These are phyloP conservation scores for Morpho helenor DNA, from an alignment of 2,888 invertebrate species.

Conservation along the genomic window DNA sequence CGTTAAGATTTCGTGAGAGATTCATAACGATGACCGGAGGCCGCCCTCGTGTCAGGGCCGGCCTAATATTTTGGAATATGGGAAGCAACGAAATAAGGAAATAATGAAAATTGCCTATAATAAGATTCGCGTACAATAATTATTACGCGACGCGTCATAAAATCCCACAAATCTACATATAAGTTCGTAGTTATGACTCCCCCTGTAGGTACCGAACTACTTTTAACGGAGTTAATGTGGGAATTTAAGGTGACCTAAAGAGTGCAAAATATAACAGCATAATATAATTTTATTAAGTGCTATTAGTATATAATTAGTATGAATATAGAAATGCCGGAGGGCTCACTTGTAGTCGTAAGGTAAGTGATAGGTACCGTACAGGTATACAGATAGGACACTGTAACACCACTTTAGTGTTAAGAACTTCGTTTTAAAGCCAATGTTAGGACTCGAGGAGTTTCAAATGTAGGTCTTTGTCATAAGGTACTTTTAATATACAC, in stretches of 20 bases:
- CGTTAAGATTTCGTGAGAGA: slow-evolving; percentile 41
- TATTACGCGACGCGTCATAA: slow-evolving; percentile 19
- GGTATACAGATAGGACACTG: slow-evolving; percentile 42
- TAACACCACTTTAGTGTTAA: slow-evolving; percentile 57
- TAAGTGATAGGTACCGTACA: slow-evolving; percentile 38
- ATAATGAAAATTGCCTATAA: not conserved
- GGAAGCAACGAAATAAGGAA: slow-evolving; percentile 13
- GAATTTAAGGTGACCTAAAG: slow-evolving; percentile 28
- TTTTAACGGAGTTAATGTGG: slow-evolving; percentile 57
- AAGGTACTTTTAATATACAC: slow-evolving; percentile 36
- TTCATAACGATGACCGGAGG: slow-evolving; percentile 33
- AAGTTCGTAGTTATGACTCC: slow-evolving; percentile 51
- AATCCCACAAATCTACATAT: slow-evolving; percentile 47
- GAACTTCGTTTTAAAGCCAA: slow-evolving; percentile 18
- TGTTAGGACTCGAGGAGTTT: slow-evolving; percentile 45
- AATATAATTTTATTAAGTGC: slow-evolving; percentile 66
- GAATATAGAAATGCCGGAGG: slow-evolving; percentile 49
- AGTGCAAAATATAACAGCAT: slow-evolving; percentile 63
- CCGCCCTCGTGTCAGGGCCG: slow-evolving; percentile 13
- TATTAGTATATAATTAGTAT: slow-evolving; percentile 57
- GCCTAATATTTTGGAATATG: slow-evolving; percentile 4
- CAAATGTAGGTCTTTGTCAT: slow-evolving; percentile 40
- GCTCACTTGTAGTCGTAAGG: slow-evolving; percentile 37
- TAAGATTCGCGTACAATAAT: slow-evolving; percentile 13
- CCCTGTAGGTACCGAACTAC: slow-evolving; percentile 55